Percentiles rank a stretch among this genome's conserved stretches.
These are phyloP conservation scores for Arctia plantaginis DNA, from an alignment of 2,888 invertebrate species.

Conservation along the genomic window DNA sequence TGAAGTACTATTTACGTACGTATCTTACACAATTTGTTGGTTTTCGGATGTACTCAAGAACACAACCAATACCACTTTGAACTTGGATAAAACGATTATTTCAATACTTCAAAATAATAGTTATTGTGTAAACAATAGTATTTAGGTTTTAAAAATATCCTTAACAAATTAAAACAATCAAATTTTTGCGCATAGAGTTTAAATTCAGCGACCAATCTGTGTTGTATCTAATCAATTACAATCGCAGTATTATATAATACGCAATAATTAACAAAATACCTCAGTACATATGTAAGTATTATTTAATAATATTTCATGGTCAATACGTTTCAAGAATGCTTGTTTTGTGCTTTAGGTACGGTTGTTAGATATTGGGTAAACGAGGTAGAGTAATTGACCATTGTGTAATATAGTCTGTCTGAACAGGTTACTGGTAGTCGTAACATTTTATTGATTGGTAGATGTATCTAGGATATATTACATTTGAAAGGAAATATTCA, in stretches of 20 bases:
- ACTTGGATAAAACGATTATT: slow-evolving; percentile 14
- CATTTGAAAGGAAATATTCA: slow-evolving; percentile 1
- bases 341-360: slow-evolving; percentile 38
- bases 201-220: slow-evolving; percentile 17
- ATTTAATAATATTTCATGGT: slow-evolving; percentile 49
- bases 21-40: neutral
- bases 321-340: slow-evolving; percentile 32
- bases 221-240: slow-evolving; percentile 22
- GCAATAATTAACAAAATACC: slow-evolving; percentile 40
- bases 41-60: slow-evolving; percentile 17
- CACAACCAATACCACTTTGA: neutral
- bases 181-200: neutral
- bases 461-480: slow-evolving; percentile 10
- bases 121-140: neutral
- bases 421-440: slow-evolving; percentile 25
- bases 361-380: slow-evolving; percentile 36
- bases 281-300: slow-evolving; percentile 26
- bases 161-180: slow-evolving; percentile 10
- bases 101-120: slow-evolving; percentile 4
- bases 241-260: slow-evolving; percentile 39
- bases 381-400: slow-evolving; percentile 32
- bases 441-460: slow-evolving; percentile 30
- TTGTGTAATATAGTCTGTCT: slow-evolving; percentile 37
- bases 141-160: neutral
- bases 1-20: neutral